These are phyloP conservation scores for Glaucomys volans DNA, from an alignment of 2,113 vertebrate genomes.

Conservation along the genomic window DNA sequence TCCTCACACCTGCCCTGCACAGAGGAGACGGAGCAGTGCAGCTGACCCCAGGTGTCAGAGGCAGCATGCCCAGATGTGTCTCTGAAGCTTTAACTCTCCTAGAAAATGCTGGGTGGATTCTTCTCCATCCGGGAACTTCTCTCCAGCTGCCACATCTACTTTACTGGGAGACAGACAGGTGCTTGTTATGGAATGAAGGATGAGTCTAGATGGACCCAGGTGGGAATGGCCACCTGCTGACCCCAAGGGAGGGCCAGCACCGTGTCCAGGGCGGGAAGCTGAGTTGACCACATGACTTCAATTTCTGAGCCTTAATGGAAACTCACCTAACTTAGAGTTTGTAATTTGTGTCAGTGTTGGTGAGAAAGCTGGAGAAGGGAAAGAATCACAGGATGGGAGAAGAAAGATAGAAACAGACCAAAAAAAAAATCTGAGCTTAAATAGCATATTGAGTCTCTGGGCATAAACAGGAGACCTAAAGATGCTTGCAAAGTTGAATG, in stretches of 20 bases:
- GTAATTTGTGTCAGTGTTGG: not conserved
- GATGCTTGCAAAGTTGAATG: not conserved
- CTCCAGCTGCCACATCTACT: accelerated
- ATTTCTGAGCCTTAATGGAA: not conserved
- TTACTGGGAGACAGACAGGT: accelerated
- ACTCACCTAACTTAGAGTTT: not conserved
- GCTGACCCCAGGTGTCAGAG: conserved; percentile 62
- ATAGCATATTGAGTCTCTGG: not conserved
- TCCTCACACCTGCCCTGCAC: not conserved
- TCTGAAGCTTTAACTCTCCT: not conserved
- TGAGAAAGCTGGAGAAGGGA: not conserved
- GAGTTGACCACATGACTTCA: accelerated
- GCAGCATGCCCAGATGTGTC: conserved; percentile 53
- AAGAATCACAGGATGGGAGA: accelerated
- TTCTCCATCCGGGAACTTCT: conserved; percentile 55
- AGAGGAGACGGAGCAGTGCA: not conserved
- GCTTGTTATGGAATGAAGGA: not conserved
- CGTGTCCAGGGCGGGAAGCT: accelerated
- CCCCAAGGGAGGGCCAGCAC: accelerated
- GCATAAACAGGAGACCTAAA: not conserved
- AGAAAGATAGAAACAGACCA: not conserved
- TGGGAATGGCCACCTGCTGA: accelerated
- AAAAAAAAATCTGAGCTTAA: no score
- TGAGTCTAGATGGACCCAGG: accelerated
- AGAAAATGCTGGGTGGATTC: conserved; percentile 66